These are phyloP conservation scores for Poeciliopsis infans DNA, from an alignment of 2,797 vertebrate species.

Conservation along the genomic window DNA sequence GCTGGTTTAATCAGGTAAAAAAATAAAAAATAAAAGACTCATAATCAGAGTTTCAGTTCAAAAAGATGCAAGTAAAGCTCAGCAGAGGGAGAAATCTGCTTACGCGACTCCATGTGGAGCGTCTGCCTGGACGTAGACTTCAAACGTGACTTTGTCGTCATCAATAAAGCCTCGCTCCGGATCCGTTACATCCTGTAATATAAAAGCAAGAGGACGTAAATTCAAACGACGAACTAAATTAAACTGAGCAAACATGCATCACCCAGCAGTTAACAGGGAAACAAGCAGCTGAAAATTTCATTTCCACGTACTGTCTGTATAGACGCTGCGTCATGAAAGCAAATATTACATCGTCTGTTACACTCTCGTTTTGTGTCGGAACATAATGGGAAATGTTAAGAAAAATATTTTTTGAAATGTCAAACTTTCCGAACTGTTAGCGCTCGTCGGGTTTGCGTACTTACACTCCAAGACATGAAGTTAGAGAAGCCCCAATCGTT, in stretches of 20 bases:
- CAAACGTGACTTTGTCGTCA: slow-evolving; percentile 98
- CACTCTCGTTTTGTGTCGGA: background rate
- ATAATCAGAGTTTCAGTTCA: background rate
- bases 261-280: background rate
- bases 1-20: slow-evolving; percentile 71
- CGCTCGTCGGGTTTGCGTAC: slow-evolving; percentile 57
- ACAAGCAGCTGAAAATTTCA: background rate
- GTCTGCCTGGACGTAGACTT: slow-evolving; percentile 98
- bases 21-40: background rate
- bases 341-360: background rate
- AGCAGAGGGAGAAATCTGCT: slow-evolving; percentile 64
- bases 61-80: background rate
- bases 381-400: no score
- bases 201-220: background rate
- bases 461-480: slow-evolving; percentile 99
- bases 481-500: slow-evolving; percentile 99
- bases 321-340: background rate
- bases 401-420: background rate
- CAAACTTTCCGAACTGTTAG: background rate
- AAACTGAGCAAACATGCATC: background rate
- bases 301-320: background rate
- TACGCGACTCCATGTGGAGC: slow-evolving; percentile 99
- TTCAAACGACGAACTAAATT: background rate
- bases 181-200: slow-evolving; percentile 95
- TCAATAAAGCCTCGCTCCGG: slow-evolving; percentile 97